Evolutionary conservation across 1,140 invertebrate species (phyloP).

Genomic region (Akabosia matsudoensis): DNA sequence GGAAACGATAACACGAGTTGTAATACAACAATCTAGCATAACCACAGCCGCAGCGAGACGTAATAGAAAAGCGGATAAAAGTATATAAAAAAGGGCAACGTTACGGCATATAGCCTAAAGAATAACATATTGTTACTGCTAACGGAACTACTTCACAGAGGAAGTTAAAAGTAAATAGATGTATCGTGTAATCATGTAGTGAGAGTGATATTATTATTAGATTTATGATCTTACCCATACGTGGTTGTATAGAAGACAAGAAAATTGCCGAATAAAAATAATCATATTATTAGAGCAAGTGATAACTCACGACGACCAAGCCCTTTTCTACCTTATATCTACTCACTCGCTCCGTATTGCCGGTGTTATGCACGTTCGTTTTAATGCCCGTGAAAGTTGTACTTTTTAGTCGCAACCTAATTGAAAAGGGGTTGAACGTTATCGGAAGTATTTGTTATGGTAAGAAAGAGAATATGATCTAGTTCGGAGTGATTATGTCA

Average conservation of each 20-base stretch:
- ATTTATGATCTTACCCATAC: too few relatives aligned
- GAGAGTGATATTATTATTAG: neutral
- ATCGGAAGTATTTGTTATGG: too few relatives aligned
- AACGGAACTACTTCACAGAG: neutral
- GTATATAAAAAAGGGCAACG: neutral
- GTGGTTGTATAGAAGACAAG: neutral
- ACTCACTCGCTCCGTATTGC: too few relatives aligned
- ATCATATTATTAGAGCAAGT: neutral
- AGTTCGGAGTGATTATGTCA: neutral
- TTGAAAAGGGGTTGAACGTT: too few relatives aligned
- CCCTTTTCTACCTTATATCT: neutral
- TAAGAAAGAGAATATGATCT: neutral
- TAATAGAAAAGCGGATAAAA: neutral
- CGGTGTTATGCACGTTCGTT: too few relatives aligned
- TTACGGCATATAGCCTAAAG: neutral
- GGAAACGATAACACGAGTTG: neutral
- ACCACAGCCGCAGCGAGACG: neutral
- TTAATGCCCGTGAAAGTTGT: too few relatives aligned
- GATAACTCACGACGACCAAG: neutral
- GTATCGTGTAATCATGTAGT: neutral
- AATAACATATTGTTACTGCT: conserved; percentile 4
- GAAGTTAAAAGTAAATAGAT: neutral
- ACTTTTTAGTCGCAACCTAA: too few relatives aligned
- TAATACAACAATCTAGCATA: neutral
- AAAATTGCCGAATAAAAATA: neutral